phyloP scores from a whole-genome alignment of 2,113 vertebrate genomes.

The Excalfactoria chinensis region DNA sequence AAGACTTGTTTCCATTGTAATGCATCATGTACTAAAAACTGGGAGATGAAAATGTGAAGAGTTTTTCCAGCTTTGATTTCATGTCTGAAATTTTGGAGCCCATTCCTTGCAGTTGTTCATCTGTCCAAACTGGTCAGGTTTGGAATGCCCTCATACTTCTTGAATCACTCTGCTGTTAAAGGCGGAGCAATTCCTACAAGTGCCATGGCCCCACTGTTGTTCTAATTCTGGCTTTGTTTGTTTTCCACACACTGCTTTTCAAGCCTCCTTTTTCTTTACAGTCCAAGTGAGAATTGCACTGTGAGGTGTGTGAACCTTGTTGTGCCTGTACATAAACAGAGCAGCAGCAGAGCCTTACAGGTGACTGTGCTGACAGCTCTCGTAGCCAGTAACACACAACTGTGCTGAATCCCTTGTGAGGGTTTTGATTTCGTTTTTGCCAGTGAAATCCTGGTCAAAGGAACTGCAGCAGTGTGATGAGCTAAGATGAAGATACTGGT shows the following conservation, averaged over 20 bases:
- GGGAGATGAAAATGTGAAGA: background rate
- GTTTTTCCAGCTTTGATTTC: background rate
- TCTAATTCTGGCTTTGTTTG: background rate
- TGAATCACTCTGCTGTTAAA: background rate
- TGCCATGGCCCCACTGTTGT: background rate
- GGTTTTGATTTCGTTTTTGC: background rate
- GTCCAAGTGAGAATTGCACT: background rate
- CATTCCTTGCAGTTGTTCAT: background rate
- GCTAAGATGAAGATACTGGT: background rate
- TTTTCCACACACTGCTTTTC: background rate
- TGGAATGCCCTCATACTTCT: background rate
- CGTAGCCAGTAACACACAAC: background rate
- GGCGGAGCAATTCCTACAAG: fast-evolving
- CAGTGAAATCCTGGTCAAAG: background rate
- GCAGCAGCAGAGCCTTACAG: background rate
- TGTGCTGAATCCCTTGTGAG: background rate
- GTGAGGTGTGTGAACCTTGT: fast-evolving
- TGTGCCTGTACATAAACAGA: background rate
- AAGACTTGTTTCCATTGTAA: background rate
- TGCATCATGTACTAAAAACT: background rate
- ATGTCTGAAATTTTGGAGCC: fast-evolving
- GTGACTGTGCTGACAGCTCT: background rate
- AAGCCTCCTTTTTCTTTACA: background rate
- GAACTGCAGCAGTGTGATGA: background rate
- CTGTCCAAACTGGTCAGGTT: background rate